These are phyloP conservation scores for Spisula subtruncata DNA, from an alignment of 2,888 invertebrate genomes.

Conservation along the genomic window DNA sequence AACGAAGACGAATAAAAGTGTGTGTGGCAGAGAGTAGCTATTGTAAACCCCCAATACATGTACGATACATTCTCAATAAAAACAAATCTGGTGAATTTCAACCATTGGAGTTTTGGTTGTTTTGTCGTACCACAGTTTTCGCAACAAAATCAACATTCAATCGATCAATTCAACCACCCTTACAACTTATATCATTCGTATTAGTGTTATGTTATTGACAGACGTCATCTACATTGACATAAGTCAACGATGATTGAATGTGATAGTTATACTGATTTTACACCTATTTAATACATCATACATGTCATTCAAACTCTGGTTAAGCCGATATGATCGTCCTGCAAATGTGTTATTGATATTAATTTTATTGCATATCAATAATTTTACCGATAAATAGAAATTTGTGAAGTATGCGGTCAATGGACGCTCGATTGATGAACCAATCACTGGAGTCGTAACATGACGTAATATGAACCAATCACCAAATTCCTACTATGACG, in stretches of 20 bases:
- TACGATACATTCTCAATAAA: too few relatives aligned
- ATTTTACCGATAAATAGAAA: background rate
- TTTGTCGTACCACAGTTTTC: background rate
- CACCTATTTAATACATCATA: background rate
- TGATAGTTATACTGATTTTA: background rate
- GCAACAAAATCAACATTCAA: background rate
- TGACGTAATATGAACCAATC: background rate
- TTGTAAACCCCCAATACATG: too few relatives aligned
- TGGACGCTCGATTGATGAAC: background rate
- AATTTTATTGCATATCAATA: background rate
- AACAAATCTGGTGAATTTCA: background rate
- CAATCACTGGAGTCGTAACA: too few relatives aligned
- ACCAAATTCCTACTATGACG: background rate
- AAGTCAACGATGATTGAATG: background rate
- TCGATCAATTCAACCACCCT: background rate
- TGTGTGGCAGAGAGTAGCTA: too few relatives aligned
- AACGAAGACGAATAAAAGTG: too few relatives aligned
- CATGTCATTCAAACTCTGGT: background rate
- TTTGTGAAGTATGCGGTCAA: background rate
- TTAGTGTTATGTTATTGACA: background rate
- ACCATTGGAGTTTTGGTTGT: background rate
- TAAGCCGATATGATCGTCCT: background rate
- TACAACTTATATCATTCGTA: background rate
- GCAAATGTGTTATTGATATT: background rate
- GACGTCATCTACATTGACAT: background rate